Conservation (phyloP, 2,113 vertebrate species). For the Eira barbara region DNA sequence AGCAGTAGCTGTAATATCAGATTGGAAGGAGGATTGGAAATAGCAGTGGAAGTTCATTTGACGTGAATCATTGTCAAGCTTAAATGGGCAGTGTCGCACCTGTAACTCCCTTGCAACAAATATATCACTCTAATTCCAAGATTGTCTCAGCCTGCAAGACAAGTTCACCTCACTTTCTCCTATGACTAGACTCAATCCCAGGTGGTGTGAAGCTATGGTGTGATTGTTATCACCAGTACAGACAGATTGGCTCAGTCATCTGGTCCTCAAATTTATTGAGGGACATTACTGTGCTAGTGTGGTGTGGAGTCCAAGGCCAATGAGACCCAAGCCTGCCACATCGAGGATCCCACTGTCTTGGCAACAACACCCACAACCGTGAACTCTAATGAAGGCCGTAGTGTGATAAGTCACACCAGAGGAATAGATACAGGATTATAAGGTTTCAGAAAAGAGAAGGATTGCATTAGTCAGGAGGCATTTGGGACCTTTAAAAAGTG, state of each 20-base stretch:
- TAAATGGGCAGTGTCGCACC: background rate
- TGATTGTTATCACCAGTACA: too few species aligned
- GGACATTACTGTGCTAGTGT: background rate
- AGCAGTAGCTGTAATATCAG: background rate
- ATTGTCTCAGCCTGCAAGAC: background rate
- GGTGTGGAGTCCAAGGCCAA: background rate
- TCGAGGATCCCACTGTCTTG: background rate
- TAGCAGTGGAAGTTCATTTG: background rate
- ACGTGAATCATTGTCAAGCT: background rate
- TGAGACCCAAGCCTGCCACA: background rate
- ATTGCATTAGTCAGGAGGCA: background rate
- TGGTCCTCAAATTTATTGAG: background rate
- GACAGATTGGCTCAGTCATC: background rate
- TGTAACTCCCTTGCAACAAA: background rate
- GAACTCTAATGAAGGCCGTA: background rate
- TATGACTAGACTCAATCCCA: background rate
- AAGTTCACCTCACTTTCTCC: background rate
- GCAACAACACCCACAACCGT: background rate
- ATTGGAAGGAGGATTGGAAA: background rate
- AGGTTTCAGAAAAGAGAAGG: background rate
- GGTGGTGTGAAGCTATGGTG: background rate
- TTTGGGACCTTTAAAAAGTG: background rate
- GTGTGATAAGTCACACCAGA: background rate
- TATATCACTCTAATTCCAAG: background rate
- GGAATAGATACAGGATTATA: background rate